Base-by-base conservation (phyloP, 2,888 invertebrate species). In the Penaeus monodon region DNA sequence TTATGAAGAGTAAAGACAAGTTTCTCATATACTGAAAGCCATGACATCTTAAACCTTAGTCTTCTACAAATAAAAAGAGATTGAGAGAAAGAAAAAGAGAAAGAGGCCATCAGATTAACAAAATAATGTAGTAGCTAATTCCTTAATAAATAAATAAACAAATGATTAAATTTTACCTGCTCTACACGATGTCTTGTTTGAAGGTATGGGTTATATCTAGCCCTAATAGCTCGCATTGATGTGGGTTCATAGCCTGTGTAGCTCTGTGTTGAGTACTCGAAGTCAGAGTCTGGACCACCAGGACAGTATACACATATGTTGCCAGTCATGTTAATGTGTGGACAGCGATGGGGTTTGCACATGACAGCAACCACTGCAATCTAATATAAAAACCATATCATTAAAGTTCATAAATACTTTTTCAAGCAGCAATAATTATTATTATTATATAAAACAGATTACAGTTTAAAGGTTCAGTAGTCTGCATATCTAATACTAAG, bases 271-370 rank as follows among this genome's bases (percentile, higher is more conserved):
- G 99, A 99, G 92, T 99, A 99, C 93, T 99, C 99, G 92, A 99
- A 99, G 93, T 99, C 99, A 7, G 99, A 99, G 93, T 99, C 99
- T 0, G 99, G 99, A 0, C 99, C 99, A 2, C 99, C 99, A 0
- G 99, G 99, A 91, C 99, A 99, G 92, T 99, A 99, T 44, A 99
- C 99, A 92, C 99, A 99, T 90, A 99, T 99, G 92, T 99, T 99
- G 57, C 99, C 99, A 2, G 99, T 99, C 94, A 99, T 97, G 92
- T 97, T 99, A 88, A 99, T 99, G 92, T 99, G 99, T 0, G 99
- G 99, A 93, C 99, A 99, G 91, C 99, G 94, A 86, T 99, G 99
- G 0, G 99, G 99, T 92, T 99, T 99, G 91, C 99, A 99, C 99
- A 99, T 99, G 0, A 99, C 98, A 1, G 99, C 99, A 0, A 99